Evolutionary conservation across 1,140 invertebrate genomes (phyloP).

Genomic region (Musca domestica): DNA sequence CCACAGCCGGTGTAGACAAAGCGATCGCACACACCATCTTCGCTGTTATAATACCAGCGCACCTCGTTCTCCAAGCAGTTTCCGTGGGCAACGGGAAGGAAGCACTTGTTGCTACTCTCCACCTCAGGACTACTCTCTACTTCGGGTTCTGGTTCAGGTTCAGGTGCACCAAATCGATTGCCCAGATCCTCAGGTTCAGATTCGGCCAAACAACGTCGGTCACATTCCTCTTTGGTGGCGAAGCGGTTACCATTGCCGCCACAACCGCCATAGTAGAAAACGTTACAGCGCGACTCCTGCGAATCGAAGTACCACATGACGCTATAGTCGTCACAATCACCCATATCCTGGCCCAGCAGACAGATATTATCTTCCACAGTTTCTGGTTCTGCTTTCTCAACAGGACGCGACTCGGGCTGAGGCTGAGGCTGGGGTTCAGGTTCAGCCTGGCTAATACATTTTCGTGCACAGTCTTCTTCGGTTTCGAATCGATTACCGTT

Average conservation of each 20-base stretch:
- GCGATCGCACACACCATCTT: constrained; percentile 73
- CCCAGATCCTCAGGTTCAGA: constrained; percentile 23
- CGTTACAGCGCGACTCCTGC: constrained; percentile 63
- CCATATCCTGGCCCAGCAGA: constrained; percentile 67
- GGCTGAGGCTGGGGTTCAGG: constrained; percentile 35
- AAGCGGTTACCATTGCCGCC: constrained; percentile 82
- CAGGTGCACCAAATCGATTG: constrained; percentile 27
- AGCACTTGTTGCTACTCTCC: constrained; percentile 57
- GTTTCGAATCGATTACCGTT: constrained; percentile 76
- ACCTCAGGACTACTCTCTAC: constrained; percentile 12
- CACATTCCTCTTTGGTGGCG: constrained; percentile 65
- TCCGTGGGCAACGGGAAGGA: constrained; percentile 66
- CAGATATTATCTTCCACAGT: constrained; percentile 56
- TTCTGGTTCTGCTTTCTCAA: neutral
- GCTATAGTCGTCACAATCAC: constrained; percentile 75
- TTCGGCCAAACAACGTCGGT: constrained; percentile 66
- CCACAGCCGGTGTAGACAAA: constrained; percentile 83
- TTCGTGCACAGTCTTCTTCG: constrained; percentile 64
- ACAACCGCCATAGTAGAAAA: constrained; percentile 81
- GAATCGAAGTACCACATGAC: constrained; percentile 82
- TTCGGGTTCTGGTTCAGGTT: constrained; percentile 25
- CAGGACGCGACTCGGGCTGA: constrained; percentile 3
- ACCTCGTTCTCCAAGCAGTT: constrained; percentile 61
- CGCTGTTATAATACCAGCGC: constrained; percentile 78
- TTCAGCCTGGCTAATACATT: constrained; percentile 58